A percentile compares a stretch with the other conserved stretches of the same genome.
Conservation (phyloP, 2,888 invertebrate genomes). For the Conomelus anceps region DNA sequence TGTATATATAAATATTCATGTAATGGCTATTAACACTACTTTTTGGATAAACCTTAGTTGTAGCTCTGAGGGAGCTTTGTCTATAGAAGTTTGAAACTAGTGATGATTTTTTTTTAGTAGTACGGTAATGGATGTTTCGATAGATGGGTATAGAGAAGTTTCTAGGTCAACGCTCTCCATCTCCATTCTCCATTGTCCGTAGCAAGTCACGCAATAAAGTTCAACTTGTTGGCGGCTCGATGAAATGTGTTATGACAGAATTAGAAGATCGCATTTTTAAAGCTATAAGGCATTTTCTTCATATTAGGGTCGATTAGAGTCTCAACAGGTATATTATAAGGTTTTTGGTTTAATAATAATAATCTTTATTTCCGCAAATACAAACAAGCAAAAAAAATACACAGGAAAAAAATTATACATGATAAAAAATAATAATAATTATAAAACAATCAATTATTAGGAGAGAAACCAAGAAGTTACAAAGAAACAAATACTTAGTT, state of each 20-base stretch:
- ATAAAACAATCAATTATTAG: too few relatives aligned
- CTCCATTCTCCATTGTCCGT: neutral
- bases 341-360: too few relatives aligned
- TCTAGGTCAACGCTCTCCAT: neutral
- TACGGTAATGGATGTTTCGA: neutral
- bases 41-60: neutral
- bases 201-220: neutral
- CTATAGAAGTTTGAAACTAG: neutral
- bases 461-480: too few relatives aligned
- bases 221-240: neutral
- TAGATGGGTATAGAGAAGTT: neutral
- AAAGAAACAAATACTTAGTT: too few relatives aligned
- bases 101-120: too few relatives aligned
- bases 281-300: neutral
- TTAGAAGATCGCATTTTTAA: neutral
- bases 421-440: too few relatives aligned
- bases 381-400: too few relatives aligned
- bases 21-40: neutral
- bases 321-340: too few relatives aligned
- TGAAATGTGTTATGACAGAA: neutral
- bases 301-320: neutral
- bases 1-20: too few relatives aligned
- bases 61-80: neutral
- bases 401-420: too few relatives aligned
- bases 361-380: too few relatives aligned